Base-by-base conservation (phyloP, 2,797 vertebrate species). In the Brachymystax lenok region DNA sequence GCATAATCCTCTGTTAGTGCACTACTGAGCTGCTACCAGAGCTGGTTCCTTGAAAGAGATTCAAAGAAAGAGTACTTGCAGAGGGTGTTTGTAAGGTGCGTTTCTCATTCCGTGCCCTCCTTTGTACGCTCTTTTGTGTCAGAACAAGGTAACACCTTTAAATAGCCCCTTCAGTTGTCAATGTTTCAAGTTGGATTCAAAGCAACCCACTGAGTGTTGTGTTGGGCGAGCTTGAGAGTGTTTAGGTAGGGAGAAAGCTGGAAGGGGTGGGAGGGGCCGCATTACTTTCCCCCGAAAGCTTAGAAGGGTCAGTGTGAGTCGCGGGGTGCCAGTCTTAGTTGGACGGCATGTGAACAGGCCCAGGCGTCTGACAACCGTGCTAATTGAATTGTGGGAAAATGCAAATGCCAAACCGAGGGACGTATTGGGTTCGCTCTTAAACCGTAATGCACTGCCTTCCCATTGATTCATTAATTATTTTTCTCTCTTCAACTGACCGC, bases 381-480 rank as follows among this genome's bases (percentile, higher is more conserved):
- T 83, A 85, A 88, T 86, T 84, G 79, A 86, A 88, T 85, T 86
- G 83, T 84, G 82, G 74, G 74, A 84, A 83, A 86, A 78, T 85
- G 83, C 83, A 80, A 85, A 86, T 86, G 50, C n/a, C 5, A 56
- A 74, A 71, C 81, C 66, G 74, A 59, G 67, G 75, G 79, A 81
- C 16, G 52, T 64, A 50, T 67, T 50, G 40, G 68, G 74, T 63
- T 54, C 59, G 69, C 69, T 72, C 70, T 71, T 61, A 12, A 73
- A n/a, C 74, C 74, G 76, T 5, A 51, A 52, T 59, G 56, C 27
- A 17, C 64, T 12, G 5, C 64, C 28, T 19, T 66, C 64, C 27
- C 64, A 67, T 61, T 59, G 56, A 59, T 59, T 61, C 59, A 61
- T 61, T 24, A 1, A 24, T 61, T 61, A 24, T 61, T 24, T 61